Base-by-base conservation (phyloP, 2,797 vertebrate genomes). In the Paguma larvata region DNA sequence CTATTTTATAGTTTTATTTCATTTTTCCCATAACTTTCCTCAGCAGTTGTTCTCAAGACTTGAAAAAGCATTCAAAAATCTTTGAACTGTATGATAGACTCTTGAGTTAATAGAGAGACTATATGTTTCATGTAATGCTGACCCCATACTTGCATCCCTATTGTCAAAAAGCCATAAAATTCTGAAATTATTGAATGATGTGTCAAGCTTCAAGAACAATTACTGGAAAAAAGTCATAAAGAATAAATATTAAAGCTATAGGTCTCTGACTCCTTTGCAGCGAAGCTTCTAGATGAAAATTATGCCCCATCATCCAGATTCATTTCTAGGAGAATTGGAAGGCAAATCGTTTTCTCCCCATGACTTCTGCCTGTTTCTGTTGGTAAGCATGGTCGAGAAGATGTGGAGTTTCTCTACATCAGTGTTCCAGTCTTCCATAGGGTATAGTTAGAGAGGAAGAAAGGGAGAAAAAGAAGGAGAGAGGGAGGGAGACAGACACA, bases 151-250 rank as follows among this genome's bases (percentile, higher is more conserved):
- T 65, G 7, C 16, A 12, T 51, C 10, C 23, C 53, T 53, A 65
- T 8, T 34, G 11, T 59, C 46, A 70, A 51, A 77, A 78, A 72
- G 32, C 53, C 41, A 85, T 27, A 70, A 12, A 70, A 82, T 72
- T 89, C 34, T 62, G 48, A 75, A 95, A 38, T 56, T 27, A 92
- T 0, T 59, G 30, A 89, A 41, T 62, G 38, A 73, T 80, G 34
- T 84, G 16, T 63, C 56, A 75, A 80, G 41, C 25, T 51, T 78
- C 65, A 85, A 73, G 14, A 87, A 19, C 30, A 84, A 94, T 84
- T 59, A 87, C 63, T 89, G n/a, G 91, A 90, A 12, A 93, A 85
- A 92, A 75, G 30, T 83, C 68, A 78, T 23, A 72, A 89, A 34
- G 85, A 85, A 48, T 48, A 84, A 68, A 84, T 41, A 73, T n/a